phyloP scores from a whole-genome alignment of 2,113 vertebrate genomes.

The Xiphias gladius region DNA sequence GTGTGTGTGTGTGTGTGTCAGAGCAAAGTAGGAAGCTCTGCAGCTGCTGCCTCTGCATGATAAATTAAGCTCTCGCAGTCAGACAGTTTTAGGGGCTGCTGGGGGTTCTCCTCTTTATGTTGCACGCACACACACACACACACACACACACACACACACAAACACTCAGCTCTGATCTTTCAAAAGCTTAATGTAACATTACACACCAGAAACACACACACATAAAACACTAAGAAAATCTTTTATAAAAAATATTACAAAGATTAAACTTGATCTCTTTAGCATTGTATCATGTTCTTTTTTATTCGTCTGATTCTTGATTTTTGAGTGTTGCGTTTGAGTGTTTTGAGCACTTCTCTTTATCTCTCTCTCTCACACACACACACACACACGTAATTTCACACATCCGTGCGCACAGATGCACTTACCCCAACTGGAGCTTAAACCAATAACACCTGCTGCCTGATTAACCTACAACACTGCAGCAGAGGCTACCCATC shows the following conservation, averaged over 20 bases:
- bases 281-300: not conserved
- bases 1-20: not conserved
- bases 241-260: not conserved
- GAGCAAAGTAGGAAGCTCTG: constrained; percentile 60
- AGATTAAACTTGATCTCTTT: not conserved
- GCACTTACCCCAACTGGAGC: not conserved
- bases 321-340: no score
- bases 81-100: constrained; percentile 66
- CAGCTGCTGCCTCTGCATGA: constrained; percentile 81
- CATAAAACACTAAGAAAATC: not conserved
- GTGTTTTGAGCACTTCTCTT: not conserved
- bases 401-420: not conserved
- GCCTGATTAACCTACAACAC: constrained; percentile 26
- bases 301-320: not conserved
- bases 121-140: constrained; percentile 21
- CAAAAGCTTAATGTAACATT: not conserved
- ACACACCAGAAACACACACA: not conserved
- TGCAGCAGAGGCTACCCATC: constrained; percentile 40
- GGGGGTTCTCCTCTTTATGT: constrained; percentile 44
- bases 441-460: constrained; percentile 22
- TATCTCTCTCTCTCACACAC: not conserved
- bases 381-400: constrained; percentile 1
- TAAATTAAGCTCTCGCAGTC: constrained; percentile 73
- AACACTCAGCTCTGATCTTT: constrained; percentile 17
- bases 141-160: constrained; percentile 28